Percentiles rank a stretch among this genome's conserved stretches.
Conservation (phyloP, 1,140 invertebrate species). For the Gryon sp. region DNA sequence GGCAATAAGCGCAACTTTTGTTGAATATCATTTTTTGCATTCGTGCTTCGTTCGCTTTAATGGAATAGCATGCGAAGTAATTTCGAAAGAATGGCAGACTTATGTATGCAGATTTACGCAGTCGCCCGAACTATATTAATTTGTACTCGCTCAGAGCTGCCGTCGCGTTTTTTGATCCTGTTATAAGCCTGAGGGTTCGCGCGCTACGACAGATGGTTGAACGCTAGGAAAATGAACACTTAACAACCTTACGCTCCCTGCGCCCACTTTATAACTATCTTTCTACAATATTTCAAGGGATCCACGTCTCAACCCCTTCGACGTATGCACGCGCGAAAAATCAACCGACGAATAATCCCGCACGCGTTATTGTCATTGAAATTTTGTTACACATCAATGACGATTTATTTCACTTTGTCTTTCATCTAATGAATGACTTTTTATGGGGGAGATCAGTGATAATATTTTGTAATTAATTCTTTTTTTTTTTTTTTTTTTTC, state of each 20-base stretch:
- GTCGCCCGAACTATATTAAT: slow-evolving; percentile 67
- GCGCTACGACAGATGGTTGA: slow-evolving; percentile 64
- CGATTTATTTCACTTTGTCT: not conserved
- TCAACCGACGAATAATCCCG: slow-evolving; percentile 22
- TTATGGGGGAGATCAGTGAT: no score
- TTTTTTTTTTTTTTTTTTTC: not conserved
- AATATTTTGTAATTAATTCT: no score
- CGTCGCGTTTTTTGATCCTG: slow-evolving; percentile 67
- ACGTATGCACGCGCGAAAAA: slow-evolving; percentile 44
- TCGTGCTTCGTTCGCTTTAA: slow-evolving; percentile 57
- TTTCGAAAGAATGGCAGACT: slow-evolving; percentile 61
- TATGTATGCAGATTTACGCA: slow-evolving; percentile 65
- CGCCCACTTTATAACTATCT: slow-evolving; percentile 57
- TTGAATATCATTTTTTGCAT: slow-evolving; percentile 36
- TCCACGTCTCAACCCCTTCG: slow-evolving; percentile 48
- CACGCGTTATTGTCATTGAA: slow-evolving; percentile 31
- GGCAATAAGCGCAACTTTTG: slow-evolving; percentile 57
- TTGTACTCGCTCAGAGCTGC: slow-evolving; percentile 61
- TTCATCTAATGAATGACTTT: no score
- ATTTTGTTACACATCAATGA: slow-evolving; percentile 27
- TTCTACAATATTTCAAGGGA: slow-evolving; percentile 55
- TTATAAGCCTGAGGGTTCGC: slow-evolving; percentile 61
- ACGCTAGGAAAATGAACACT: slow-evolving; percentile 65
- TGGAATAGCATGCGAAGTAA: slow-evolving; percentile 62
- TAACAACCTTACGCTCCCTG: slow-evolving; percentile 63